A percentile compares a stretch with the other conserved stretches of the same genome.
phyloP scores from a whole-genome alignment of 2,797 vertebrate species.

The Myiotriccus ornatus region DNA sequence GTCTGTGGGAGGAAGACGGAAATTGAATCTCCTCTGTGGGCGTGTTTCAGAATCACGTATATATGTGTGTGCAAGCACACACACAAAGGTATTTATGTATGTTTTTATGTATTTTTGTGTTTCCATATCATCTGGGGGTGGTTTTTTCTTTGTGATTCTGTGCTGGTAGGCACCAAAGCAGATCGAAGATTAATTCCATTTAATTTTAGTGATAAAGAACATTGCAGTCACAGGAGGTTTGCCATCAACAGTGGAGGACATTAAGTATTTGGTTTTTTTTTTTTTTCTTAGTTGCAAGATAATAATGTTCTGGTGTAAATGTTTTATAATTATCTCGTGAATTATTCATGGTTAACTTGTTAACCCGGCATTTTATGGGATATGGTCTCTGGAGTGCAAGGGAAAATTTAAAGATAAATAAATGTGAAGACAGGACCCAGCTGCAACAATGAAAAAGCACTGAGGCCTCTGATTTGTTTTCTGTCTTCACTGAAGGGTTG shows the following conservation, averaged over 20 bases:
- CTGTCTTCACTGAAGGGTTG: conserved; percentile 9
- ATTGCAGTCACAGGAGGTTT: conserved; percentile 22
- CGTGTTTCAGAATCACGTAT: not conserved
- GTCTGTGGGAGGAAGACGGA: not conserved
- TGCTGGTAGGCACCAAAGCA: not conserved
- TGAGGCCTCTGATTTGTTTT: conserved; percentile 58
- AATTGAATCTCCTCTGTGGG: not conserved
- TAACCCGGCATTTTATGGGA: conserved; percentile 70
- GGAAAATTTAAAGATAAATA: conserved; percentile 66
- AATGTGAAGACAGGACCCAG: conserved; percentile 54
- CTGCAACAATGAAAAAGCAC: conserved; percentile 66
- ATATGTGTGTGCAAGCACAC: not conserved
- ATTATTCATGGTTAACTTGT: conserved; percentile 78
- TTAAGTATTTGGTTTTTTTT: conserved; percentile 10
- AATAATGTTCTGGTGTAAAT: conserved; percentile 74
- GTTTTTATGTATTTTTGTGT: not conserved
- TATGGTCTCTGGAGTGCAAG: conserved; percentile 57
- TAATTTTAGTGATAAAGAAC: conserved; percentile 31
- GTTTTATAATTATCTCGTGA: conserved; percentile 78
- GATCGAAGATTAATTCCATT: not conserved
- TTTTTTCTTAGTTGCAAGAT: conserved; percentile 49
- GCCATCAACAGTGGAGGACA: conserved; percentile 26
- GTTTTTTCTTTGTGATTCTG: not conserved
- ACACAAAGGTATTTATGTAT: not conserved
- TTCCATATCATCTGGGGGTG: not conserved